These are phyloP conservation scores for Grantiella picta DNA, from an alignment of 2,113 vertebrate genomes.

Conservation along the genomic window DNA sequence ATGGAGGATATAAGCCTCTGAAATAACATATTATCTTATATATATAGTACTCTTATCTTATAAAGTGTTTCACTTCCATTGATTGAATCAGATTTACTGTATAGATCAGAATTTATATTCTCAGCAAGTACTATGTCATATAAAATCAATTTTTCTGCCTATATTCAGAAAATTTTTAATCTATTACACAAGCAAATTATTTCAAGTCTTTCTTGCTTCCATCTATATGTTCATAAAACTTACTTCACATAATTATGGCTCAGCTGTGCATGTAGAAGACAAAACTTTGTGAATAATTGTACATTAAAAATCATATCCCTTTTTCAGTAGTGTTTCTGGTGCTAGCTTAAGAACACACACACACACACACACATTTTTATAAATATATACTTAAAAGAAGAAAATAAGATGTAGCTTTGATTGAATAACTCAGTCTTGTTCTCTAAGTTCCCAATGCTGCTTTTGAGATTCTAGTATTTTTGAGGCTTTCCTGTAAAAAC, in stretches of 20 bases:
- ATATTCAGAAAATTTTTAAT: not conserved
- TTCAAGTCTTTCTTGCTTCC: not conserved
- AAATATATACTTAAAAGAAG: accelerated
- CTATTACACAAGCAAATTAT: not conserved
- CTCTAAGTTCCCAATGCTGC: not conserved
- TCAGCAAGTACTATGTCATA: not conserved
- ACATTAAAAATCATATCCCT: not conserved
- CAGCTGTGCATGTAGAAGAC: not conserved
- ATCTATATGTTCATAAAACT: not conserved
- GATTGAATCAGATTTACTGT: not conserved
- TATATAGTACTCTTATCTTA: not conserved
- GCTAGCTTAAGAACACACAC: not conserved
- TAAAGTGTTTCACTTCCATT: not conserved
- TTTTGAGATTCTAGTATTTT: not conserved
- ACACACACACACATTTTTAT: too few species aligned
- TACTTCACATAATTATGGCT: not conserved
- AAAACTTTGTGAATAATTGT: not conserved
- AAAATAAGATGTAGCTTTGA: not conserved
- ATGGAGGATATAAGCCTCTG: not conserved
- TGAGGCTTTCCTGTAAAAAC: not conserved
- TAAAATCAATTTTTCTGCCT: not conserved
- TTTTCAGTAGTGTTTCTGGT: not conserved
- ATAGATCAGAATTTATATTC: not conserved
- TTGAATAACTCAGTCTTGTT: not conserved
- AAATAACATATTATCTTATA: not conserved